A percentile compares a stretch with the other conserved stretches of the same genome.
Evolutionary conservation across 2,113 vertebrate genomes (phyloP).

Genomic region (Cyprinodon tularosa): DNA sequence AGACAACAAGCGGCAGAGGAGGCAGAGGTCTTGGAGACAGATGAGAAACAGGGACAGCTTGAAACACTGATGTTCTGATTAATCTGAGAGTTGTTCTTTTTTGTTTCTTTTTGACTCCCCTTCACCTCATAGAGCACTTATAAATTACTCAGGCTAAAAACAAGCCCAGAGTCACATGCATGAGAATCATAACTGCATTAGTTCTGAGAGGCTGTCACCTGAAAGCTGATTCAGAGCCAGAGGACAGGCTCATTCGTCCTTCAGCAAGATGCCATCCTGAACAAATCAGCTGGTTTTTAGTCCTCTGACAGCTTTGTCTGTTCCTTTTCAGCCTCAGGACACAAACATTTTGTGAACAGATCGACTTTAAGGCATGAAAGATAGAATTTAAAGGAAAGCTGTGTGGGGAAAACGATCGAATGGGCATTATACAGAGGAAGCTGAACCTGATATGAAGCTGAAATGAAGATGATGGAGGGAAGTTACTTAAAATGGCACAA

Average conservation of each 20-base stretch:
- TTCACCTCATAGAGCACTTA: slow-evolving; percentile 35
- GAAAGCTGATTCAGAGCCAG: slow-evolving; percentile 55
- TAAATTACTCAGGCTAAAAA: slow-evolving; percentile 42
- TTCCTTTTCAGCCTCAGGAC: slow-evolving; percentile 35
- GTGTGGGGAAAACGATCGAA: slow-evolving; percentile 1
- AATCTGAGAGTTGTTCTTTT: neutral
- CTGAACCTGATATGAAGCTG: neutral
- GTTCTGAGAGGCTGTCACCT: slow-evolving; percentile 46
- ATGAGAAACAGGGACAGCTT: neutral
- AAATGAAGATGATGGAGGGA: neutral
- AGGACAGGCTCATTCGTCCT: slow-evolving; percentile 41
- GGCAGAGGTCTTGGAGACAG: neutral
- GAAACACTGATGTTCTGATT: neutral
- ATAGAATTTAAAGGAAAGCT: neutral
- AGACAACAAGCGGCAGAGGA: no score
- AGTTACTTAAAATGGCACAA: neutral
- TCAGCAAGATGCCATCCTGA: slow-evolving; percentile 36
- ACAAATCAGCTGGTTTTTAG: slow-evolving; percentile 51
- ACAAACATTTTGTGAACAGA: neutral
- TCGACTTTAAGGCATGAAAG: neutral
- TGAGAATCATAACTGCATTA: slow-evolving; percentile 47
- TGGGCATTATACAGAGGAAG: neutral
- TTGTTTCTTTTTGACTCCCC: slow-evolving; percentile 12
- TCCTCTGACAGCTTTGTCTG: slow-evolving; percentile 22
- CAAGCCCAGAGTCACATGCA: neutral